Evolutionary conservation across 2,797 vertebrate genomes (phyloP), one percentile per base, ranked within the genome.

Genomic region (Chanos chanos): DNA sequence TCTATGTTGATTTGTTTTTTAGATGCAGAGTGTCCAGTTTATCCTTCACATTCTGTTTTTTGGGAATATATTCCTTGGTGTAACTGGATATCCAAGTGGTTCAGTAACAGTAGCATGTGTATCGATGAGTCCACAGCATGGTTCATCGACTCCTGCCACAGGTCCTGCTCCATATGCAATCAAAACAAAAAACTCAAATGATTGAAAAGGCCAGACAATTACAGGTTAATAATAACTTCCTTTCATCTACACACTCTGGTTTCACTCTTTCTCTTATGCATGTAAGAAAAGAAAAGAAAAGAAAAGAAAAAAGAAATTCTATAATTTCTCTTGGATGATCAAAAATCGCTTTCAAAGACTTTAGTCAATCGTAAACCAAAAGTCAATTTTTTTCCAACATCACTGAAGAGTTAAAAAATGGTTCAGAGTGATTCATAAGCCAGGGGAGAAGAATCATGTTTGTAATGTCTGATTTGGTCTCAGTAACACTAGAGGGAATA

Each of bases 401-500:
- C 7, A 19, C 10, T 49, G 5, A 30, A 4, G 28, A 33, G 19
- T 2, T 2, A 28, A 25, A 28, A 15, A 16, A 8, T 7, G 48
- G n/a, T 10, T 31, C 8, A 4, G 21, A 7, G 9, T 4, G 13
- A 8, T n/a, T 51, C 33, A 18, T 9, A 15, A 7, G 6, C 18
- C 15, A n/a, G 12, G 8, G 5, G 8, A 18, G 10, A 13, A 7
- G 4, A 22, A 43, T 57, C 12, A 37, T 44, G 2, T 28, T 4
- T 39, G n/a, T 37, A 30, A 25, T 30, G 5, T 30, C 49, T 10
- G 1, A 15, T 53, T 74, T 1, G 66, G 66, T 61, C n/a, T 22
- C 57, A 89, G 86, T 88, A 59, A 77, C 72, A 25, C 63, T 88
- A 30, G 72, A 81, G 61, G 71, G 65, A 36, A 81, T 65, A 24